Base-by-base conservation (phyloP, 2,797 vertebrate genomes). In the Onychomys leucogaster region DNA sequence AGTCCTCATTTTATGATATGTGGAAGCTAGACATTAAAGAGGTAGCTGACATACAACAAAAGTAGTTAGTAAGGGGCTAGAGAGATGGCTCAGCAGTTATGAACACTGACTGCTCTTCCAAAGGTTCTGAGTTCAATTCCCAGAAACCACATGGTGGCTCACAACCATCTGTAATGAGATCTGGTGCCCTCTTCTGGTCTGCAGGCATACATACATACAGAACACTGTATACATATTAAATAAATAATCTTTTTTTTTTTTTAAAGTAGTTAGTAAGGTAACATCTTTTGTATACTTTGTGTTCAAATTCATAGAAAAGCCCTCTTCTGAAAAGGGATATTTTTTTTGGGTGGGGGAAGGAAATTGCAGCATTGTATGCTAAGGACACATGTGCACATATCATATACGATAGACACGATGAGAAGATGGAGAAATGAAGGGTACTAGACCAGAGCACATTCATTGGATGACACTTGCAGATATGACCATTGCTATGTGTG, bases 1-100 rank as follows among this genome's bases (percentile, higher is more conserved):
- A 95, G 63, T 86, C 80, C n/a, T 73, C 77, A 73, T 93, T 93
- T 80, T 77, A 32, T 29, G 41, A 69, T 83, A 77, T 63, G 57
- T 96, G 75, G 81, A 73, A 12, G 41, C 21, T 59, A 91, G 59
- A 49, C 69, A 87, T 52, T 94, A 78, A 95, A 78, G n/a, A 89
- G 11, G 21, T 52, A n/a, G 9, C 27, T 13, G 5, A 17, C 12
- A 25, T 63, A 32, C 46, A 16, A 13, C 41, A 46, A 46, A 84
- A 43, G 27, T 84, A 43, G 59, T 21, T 84, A 32, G 59, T 34
- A 84, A 65, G 41, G 19, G n/a, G n/a, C n/a, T n/a, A n/a, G n/a
- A n/a, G n/a, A n/a, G n/a, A n/a, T n/a, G n/a, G n/a, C n/a, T n/a
- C n/a, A n/a, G n/a, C n/a, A n/a, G n/a, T n/a, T n/a, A n/a, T n/a